Base-by-base conservation (phyloP, 2,888 invertebrate genomes). In the Quadriops clusia region DNA sequence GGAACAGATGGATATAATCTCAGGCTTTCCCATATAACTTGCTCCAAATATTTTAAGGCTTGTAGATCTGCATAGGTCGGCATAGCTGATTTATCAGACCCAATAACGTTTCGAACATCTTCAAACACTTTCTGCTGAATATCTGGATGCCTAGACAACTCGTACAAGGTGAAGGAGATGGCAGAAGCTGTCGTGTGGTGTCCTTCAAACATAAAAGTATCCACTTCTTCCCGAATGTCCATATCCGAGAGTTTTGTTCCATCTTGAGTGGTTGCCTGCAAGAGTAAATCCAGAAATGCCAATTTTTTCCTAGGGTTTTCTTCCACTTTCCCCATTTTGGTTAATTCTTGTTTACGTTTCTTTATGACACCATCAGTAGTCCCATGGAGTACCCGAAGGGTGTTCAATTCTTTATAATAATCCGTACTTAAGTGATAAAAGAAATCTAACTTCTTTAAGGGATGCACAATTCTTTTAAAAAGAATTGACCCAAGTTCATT, bases 311-410 rank as follows among this genome's bases (percentile, higher is more conserved):
- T n/a, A n/a, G 9, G 10, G 2, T 26, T 18, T 18, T 23, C 23
- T n/a, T 31, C 37, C 18, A 28, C 24, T 2, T 9, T 18, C 3
- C 8, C 12, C 44, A 8, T 12, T n/a, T 17, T 8, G 24, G 7
- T 28, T 11, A 41, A 17, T 21, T 36, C 37, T 10, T 49, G 36
- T 10, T 54, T 48, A 32, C 68, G 53, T 5, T 67, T 62, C 18
- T 56, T 45, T 2, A 76, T 74, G 0, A 75, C 69, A 9, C 60
- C 56, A 32, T 70, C 65, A 2, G 72, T 68, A 22, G 72, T 70
- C 0, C 58, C 53, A 31, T 70, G 72, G 0, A 74, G 58, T 5
- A 62, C 57, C 21, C 60, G 44, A 5, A 74, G 36, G 1, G 60
- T 60, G 22, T 60, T 54, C 6, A 55, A 60, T 46, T 73, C 71